Evolutionary conservation across 2,113 vertebrate species (phyloP).

Genomic region (Turdus rufiventris): DNA sequence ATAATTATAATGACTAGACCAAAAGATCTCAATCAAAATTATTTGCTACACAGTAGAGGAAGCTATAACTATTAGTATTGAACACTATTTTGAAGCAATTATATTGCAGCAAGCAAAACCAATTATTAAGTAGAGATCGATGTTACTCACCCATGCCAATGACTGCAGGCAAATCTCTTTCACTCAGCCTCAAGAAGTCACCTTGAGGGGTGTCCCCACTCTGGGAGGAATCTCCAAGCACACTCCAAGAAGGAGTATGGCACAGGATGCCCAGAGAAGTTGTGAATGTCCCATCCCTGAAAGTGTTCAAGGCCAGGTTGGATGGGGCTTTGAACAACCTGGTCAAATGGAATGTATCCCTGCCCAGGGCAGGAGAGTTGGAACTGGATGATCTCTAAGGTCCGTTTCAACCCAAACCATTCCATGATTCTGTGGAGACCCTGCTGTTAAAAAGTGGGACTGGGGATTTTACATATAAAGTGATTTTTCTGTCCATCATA

Average conservation of each 20-base stretch:
- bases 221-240: not conserved
- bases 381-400: not conserved
- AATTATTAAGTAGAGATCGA: not conserved
- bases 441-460: not conserved
- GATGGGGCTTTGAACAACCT: not conserved
- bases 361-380: not conserved
- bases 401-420: not conserved
- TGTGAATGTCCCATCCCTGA: not conserved
- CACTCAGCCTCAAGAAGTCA: not conserved
- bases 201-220: not conserved
- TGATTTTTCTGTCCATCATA: not conserved
- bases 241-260: not conserved
- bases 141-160: rapidly evolving
- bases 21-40: not conserved
- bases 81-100: not conserved
- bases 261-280: not conserved
- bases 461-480: not conserved
- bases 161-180: not conserved
- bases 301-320: not conserved
- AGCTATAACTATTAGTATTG: not conserved
- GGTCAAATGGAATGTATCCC: not conserved
- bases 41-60: not conserved
- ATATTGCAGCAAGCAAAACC: not conserved
- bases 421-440: not conserved
- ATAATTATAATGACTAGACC: not conserved